Evolutionary conservation across 2,888 invertebrate genomes (phyloP), one percentile per base, ranked within the genome.

Genomic region (Chironomus riparius): DNA sequence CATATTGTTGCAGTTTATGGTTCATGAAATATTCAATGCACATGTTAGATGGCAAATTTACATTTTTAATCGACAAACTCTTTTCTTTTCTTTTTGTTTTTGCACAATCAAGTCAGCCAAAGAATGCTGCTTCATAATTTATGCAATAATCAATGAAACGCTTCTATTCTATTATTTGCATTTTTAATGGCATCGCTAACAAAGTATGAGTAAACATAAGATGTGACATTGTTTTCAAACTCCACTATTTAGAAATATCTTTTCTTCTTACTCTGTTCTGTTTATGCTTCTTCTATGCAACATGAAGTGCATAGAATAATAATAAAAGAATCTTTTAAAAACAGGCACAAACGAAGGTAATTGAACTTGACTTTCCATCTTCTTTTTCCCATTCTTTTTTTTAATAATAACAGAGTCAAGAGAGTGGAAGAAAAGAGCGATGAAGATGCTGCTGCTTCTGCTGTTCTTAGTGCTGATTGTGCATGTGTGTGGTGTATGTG

Each of bases 321-420:
- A 28, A 38, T 18, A 18, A 56, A 56, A 56, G 21, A 65, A 38
- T 38, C 10, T 38, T 38, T 10, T 38, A 38, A 38, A 38, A 38
- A 38, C n/a, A n/a, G n/a, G 38, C 38, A 38, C 38, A 38, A 38
- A 38, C 38, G 65, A 28, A 68, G 68, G 68, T 68, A 68, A 68
- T 68, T 68, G 68, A 68, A 68, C 68, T 68, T 68, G 38, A 68
- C 47, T 68, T 13, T 68, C 13, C 65, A 24, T 65, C 65, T 24
- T 65, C 65, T 21, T 65, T 21, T 21, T 6, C 4, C 56, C 38
- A 38, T 38, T 38, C 38, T 38, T 38, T 28, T 28, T 28, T 38
- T 38, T 38, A 38, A 56, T 56, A 56, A 56, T 56, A 50, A 50
- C 50, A 56, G 56, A 56, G 18, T 7, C 56, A 56, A 56, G 18